phyloP scores from a whole-genome alignment of 1,140 invertebrate genomes.

The Pseudachorutes palmiensis region DNA sequence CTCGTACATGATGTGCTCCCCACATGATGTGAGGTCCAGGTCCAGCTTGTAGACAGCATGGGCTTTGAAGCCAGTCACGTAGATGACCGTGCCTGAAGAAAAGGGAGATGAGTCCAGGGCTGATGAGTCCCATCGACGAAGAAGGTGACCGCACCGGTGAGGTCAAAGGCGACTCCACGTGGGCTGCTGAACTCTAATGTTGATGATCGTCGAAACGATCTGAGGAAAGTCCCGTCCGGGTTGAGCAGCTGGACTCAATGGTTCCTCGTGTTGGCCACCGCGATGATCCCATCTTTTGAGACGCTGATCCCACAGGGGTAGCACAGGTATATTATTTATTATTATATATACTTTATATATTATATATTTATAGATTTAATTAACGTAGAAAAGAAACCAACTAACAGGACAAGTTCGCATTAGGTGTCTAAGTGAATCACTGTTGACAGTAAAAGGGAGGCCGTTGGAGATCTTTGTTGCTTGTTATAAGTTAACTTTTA shows the following conservation, averaged over 20 bases:
- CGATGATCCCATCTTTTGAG: constrained; percentile 59
- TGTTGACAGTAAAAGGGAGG: no score
- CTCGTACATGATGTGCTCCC: not conserved
- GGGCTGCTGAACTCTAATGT: constrained; percentile 82
- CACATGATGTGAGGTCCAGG: no score
- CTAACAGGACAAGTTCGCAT: no score
- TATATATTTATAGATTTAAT: no score
- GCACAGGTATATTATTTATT: no score
- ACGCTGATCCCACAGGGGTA: constrained; percentile 95
- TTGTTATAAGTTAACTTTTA: no score
- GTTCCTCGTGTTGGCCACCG: constrained; percentile 87
- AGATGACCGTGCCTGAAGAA: not conserved
- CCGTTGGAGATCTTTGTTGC: no score
- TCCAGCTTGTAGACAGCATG: not conserved
- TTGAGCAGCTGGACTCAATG: constrained; percentile 82
- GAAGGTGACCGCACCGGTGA: constrained; percentile 47
- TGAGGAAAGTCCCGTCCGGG: constrained; percentile 52
- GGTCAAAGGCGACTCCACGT: constrained; percentile 77
- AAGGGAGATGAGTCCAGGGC: not conserved
- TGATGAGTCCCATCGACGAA: not conserved
- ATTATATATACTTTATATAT: no score
- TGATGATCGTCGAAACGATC: constrained; percentile 52
- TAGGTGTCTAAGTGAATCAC: no score
- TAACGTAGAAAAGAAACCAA: no score
- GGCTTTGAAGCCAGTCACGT: not conserved